Evolutionary conservation across 2,888 invertebrate species (phyloP).

Genomic region (Epirrita christyi): DNA sequence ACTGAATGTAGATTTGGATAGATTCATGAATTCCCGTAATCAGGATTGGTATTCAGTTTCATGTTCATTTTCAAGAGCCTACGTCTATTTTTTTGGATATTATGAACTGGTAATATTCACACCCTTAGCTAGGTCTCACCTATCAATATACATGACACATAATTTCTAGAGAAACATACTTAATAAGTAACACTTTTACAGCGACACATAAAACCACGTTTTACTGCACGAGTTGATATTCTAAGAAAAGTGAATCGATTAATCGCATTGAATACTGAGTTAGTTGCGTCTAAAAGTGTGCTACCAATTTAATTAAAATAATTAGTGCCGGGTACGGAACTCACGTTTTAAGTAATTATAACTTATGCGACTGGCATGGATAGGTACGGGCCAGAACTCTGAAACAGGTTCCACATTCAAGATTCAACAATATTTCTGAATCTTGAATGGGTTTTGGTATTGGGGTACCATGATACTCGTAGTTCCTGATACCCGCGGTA

Average conservation of each 20-base stretch:
- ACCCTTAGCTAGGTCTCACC: neutral
- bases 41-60: no score
- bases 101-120: neutral
- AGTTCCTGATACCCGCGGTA: no score
- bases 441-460: no score
- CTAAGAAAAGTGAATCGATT: constrained; percentile 8
- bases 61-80: no score
- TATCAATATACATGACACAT: neutral
- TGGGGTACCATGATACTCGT: no score
- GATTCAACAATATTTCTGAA: neutral
- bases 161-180: neutral
- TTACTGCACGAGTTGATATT: constrained; percentile 1
- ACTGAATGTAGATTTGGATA: no score
- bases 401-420: neutral
- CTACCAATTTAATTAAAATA: neutral
- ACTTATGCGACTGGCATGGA: neutral
- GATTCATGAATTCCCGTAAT: no score
- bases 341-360: neutral
- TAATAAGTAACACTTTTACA: neutral
- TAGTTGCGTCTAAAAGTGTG: neutral
- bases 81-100: neutral
- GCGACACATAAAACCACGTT: neutral
- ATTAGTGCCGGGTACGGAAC: neutral
- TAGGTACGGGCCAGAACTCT: neutral
- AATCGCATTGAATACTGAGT: neutral